phyloP scores from a whole-genome alignment of 2,888 invertebrate species.

The Fragum whitleyi region DNA sequence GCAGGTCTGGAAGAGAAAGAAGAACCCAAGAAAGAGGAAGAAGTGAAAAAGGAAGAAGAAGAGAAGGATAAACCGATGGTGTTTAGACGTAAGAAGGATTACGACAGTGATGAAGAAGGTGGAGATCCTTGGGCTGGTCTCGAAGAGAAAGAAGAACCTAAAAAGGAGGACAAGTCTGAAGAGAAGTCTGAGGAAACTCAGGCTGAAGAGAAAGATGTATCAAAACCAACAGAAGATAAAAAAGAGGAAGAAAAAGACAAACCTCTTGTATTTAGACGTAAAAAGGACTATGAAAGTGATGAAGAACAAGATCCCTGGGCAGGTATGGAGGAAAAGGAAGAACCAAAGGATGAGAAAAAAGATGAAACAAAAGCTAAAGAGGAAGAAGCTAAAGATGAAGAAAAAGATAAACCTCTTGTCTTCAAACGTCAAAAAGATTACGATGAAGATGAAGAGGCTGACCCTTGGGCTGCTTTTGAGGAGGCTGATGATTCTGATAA shows the following conservation, averaged over 20 bases:
- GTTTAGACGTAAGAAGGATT: constrained; percentile 51
- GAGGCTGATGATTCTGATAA: constrained; percentile 39
- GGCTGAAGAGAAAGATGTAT: constrained; percentile 34
- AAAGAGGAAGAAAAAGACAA: constrained; percentile 36
- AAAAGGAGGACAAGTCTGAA: constrained; percentile 33
- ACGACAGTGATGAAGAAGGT: constrained; percentile 42
- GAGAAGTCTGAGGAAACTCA: constrained; percentile 35
- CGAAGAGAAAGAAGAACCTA: constrained; percentile 28
- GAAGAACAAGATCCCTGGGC: constrained; percentile 48
- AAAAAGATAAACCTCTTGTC: constrained; percentile 43
- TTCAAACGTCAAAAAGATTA: constrained; percentile 53
- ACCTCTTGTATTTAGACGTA: constrained; percentile 45
- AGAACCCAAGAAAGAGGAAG: constrained; percentile 30
- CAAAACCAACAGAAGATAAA: constrained; percentile 35
- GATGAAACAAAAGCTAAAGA: constrained; percentile 13
- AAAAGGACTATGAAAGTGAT: constrained; percentile 50
- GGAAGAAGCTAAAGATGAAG: constrained; percentile 21
- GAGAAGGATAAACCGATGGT: constrained; percentile 41
- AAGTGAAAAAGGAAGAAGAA: constrained; percentile 21
- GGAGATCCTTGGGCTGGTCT: constrained; percentile 49
- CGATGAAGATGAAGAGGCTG: constrained; percentile 53
- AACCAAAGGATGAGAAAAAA: constrained; percentile 29
- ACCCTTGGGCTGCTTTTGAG: constrained; percentile 44
- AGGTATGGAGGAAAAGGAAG: constrained; percentile 30
- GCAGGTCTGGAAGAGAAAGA: constrained; percentile 40